phyloP scores from a whole-genome alignment of 2,888 invertebrate species.

The Amphimallon solstitiale region DNA sequence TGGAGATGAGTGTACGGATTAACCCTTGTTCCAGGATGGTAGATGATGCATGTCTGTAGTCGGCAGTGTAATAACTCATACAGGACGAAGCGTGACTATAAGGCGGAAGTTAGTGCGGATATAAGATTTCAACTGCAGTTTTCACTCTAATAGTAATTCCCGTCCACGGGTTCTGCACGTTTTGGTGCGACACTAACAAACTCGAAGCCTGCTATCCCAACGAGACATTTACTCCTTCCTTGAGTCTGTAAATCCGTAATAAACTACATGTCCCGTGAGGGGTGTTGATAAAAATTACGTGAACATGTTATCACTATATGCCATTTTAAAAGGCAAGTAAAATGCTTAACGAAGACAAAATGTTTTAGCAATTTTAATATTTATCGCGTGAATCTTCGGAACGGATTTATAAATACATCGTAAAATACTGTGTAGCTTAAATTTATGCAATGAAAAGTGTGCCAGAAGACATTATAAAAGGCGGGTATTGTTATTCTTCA shows the following conservation, averaged over 20 bases:
- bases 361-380: too few relatives aligned
- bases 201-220: not conserved
- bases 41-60: slow-evolving; percentile 42
- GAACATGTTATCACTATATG: too few relatives aligned
- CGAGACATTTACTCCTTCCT: not conserved
- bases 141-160: slow-evolving; percentile 29
- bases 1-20: slow-evolving; percentile 38
- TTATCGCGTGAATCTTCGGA: too few relatives aligned
- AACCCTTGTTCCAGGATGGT: slow-evolving; percentile 28
- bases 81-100: slow-evolving; percentile 24
- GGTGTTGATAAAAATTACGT: slow-evolving; percentile 17
- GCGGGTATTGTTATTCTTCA: too few relatives aligned
- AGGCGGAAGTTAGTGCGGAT: slow-evolving; percentile 35
- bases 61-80: slow-evolving; percentile 47
- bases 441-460: too few relatives aligned
- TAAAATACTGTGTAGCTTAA: too few relatives aligned
- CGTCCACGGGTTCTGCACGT: not conserved
- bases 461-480: too few relatives aligned
- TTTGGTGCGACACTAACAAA: not conserved
- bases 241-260: slow-evolving; percentile 11
- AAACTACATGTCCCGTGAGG: slow-evolving; percentile 9
- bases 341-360: too few relatives aligned
- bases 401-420: too few relatives aligned
- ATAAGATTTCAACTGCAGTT: slow-evolving; percentile 39
- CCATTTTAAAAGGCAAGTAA: too few relatives aligned